Evolutionary conservation across 2,797 vertebrate genomes (phyloP).

Genomic region (Squalus acanthias): DNA sequence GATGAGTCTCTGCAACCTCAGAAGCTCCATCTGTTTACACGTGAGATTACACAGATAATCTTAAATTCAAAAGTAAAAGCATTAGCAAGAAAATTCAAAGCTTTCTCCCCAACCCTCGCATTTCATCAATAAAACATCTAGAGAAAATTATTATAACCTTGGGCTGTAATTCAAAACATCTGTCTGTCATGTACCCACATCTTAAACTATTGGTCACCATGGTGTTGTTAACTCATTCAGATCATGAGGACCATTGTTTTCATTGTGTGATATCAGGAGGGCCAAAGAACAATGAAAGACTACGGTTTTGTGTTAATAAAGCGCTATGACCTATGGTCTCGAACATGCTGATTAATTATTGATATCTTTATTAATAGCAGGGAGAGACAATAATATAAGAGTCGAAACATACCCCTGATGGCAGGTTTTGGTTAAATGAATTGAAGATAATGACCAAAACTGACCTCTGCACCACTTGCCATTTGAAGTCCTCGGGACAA

Average conservation of each 20-base stretch:
- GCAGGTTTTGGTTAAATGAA: neutral
- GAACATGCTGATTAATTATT: neutral
- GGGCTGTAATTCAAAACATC: neutral
- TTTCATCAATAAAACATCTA: conserved; percentile 20
- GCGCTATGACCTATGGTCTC: neutral
- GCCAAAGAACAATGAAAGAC: neutral
- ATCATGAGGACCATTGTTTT: neutral
- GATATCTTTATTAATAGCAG: neutral
- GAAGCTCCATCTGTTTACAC: conserved; percentile 31
- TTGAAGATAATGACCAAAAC: neutral
- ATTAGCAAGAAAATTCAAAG: neutral
- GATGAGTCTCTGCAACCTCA: neutral
- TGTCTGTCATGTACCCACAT: neutral
- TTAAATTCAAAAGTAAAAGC: conserved; percentile 26
- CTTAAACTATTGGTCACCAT: neutral
- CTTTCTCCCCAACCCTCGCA: neutral
- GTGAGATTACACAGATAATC: conserved; percentile 30
- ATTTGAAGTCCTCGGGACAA: neutral
- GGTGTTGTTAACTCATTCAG: neutral
- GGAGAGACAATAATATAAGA: neutral
- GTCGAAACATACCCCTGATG: neutral
- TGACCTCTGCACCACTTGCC: neutral
- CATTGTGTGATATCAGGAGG: neutral
- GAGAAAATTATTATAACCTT: conserved; percentile 15
- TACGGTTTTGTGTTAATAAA: neutral